phyloP scores from a whole-genome alignment of 2,797 vertebrate genomes.

The Muscicapa comitata region DNA sequence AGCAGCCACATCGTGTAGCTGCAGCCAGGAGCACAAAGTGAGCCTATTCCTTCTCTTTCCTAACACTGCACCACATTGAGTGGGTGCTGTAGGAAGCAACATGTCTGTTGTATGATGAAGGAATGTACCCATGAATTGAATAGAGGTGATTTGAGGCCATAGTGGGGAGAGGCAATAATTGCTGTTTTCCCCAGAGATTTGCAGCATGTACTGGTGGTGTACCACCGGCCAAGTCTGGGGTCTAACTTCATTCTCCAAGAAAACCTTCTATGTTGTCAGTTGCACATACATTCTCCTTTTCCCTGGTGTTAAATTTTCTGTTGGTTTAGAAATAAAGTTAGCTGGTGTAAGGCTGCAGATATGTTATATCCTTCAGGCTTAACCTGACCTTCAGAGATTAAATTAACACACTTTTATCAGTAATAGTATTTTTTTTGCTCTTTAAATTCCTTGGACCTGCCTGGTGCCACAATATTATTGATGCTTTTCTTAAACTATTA shows the following conservation, averaged over 20 bases:
- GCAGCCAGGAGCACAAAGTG: background rate
- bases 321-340: background rate
- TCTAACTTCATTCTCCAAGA: background rate
- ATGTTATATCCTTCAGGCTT: background rate
- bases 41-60: background rate
- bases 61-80: background rate
- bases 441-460: background rate
- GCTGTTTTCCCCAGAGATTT: background rate
- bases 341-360: background rate
- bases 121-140: background rate
- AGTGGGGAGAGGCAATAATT: background rate
- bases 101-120: background rate
- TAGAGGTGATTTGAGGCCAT: background rate
- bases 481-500: background rate
- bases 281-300: background rate
- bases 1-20: background rate
- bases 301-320: background rate
- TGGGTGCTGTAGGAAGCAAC: background rate
- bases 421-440: background rate
- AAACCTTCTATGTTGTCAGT: background rate
- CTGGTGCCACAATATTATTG: background rate
- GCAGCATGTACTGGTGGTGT: background rate
- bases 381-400: conserved; percentile 2
- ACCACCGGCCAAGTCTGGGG: background rate
- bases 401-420: background rate